Evolutionary conservation across 2,888 invertebrate species (phyloP), one percentile per base, ranked within the genome.

Genomic region (Napeogenes sylphis): DNA sequence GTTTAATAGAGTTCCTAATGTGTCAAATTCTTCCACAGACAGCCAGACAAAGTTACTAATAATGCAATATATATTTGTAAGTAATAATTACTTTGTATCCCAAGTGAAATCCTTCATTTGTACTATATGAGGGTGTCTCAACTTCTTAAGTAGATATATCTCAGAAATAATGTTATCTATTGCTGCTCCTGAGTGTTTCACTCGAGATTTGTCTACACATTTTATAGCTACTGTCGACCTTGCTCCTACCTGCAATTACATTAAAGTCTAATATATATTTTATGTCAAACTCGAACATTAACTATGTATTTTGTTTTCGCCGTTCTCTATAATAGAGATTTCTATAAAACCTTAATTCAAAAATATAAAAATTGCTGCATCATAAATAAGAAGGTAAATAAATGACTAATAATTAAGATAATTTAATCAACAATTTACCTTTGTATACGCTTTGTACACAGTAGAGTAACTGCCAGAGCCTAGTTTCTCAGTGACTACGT

Each of bases 381-480:
- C 10, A 42, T 10, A 10, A 3, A 10, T 42, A 10, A 42, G 8
- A 10, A 42, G 10, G 3, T 12, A 10, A 42, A 42, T 12, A 42
- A 10, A 42, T 42, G 8, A 10, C 8, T 30, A 30, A 51, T 30
- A 5, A 51, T 30, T 2, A 21, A 21, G 21, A 30, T 51, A 10
- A 51, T 30, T 6, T 30, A 4, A 21, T 30, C 30, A 42, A 42
- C 10, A 42, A 42, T 32, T 62, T 56, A 67, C 67, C 92, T 94
- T 94, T 71, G 92, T 92, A 65, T 92, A 92, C 0, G 96, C 96
- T 85, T 96, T 96, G 79, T 94, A 96, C 0, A 97, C 97, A 0
- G 94, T 94, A 0, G 97, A 95, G 84, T 96, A 97, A 70, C 95
- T 95, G 2, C 97, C 97, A 21, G 93, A 92, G 0, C 97, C 97